These are phyloP conservation scores for Chionoecetes opilio DNA, from an alignment of 1,140 invertebrate genomes.

Conservation along the genomic window DNA sequence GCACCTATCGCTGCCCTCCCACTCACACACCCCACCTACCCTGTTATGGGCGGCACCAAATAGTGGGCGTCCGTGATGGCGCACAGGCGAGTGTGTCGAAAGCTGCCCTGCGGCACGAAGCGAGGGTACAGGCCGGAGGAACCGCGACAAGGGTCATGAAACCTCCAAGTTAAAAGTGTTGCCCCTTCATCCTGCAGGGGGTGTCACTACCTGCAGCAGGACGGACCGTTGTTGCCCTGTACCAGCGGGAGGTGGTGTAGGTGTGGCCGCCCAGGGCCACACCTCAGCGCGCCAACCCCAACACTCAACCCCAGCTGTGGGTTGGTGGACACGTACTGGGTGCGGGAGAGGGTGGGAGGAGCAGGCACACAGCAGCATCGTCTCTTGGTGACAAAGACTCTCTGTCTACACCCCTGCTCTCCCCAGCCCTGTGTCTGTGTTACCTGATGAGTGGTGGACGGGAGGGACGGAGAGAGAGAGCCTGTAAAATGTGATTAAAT, in stretches of 20 bases:
- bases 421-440: background rate
- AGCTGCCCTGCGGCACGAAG: background rate
- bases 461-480: background rate
- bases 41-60: background rate
- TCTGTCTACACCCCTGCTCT: background rate
- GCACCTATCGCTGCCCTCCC: background rate
- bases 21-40: background rate
- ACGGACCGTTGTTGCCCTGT: background rate
- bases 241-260: background rate
- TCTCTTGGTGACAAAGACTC: background rate
- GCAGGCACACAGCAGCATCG: background rate
- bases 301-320: background rate
- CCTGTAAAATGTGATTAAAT: background rate
- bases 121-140: no score
- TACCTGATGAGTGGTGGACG: background rate
- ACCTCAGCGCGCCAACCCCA: background rate
- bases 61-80: background rate
- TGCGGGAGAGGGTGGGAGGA: background rate
- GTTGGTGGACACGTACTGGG: no score
- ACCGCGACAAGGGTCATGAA: background rate
- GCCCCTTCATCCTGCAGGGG: background rate
- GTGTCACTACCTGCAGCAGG: background rate
- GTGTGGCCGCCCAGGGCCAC: background rate
- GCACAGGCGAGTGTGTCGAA: background rate
- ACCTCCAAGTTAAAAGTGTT: background rate